Base-by-base conservation (phyloP, 2,888 invertebrate species). In the Athetis lepigone region DNA sequence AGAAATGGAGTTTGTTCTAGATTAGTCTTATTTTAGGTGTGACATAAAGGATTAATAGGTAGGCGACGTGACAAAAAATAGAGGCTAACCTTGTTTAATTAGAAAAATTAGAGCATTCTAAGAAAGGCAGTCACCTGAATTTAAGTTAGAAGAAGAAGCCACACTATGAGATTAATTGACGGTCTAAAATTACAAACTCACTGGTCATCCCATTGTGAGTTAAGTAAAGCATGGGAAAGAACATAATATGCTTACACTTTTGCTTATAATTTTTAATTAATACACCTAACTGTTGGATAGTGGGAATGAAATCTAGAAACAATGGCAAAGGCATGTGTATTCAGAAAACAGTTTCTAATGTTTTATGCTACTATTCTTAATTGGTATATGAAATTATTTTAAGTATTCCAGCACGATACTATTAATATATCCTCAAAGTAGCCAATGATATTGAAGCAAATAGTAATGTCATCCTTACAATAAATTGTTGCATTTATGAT, bases 151-250 rank as follows among this genome's bases (percentile, higher is more conserved):
- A 58, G 36, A 65, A 68, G 70, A 74, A 70, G 52, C 39, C 39
- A 19, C 60, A 62, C 39, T 54, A 67, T 67, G 70, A 52, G 70
- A 73, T 40, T 61, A 77, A 73, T 69, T 72, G 55, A 62, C 69
- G 72, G 68, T 78, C 83, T 70, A 74, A 82, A 83, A 85, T 79
- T 81, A 82, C 68, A 82, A 83, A 83, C 83, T 85, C 82, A 88
- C 78, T 88, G 91, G 88, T 89, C 90, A 90, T 86, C 86, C 83
- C 80, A 86, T 89, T 91, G 86, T 85, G 27, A 84, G 75, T 75
- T 74, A 87, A 92, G 91, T 92, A 92, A 90, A 91, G 90, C 92
- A 92, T 94, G 94, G 79, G 94, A 94, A 91, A 70, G 70, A 80
- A 73, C 70, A 75, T 74, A 80, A 75, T 70, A 75, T 69, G 82